Percentiles rank a stretch among this genome's conserved stretches.
Conservation (phyloP, 2,113 vertebrate genomes). For the Platichthys flesus region DNA sequence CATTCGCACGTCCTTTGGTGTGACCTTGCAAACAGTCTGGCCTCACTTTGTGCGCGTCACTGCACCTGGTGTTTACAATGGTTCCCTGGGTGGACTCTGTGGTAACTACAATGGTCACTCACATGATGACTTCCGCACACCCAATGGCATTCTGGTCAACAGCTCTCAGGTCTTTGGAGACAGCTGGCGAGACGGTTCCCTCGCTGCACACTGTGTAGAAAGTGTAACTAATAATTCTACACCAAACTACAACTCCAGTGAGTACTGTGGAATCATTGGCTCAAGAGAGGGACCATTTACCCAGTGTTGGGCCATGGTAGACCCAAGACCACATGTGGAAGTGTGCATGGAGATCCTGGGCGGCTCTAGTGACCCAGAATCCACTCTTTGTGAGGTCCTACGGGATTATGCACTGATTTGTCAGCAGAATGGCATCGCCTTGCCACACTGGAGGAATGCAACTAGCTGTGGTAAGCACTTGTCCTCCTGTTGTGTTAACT, state of each 20-base stretch:
- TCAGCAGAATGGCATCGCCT: conserved; percentile 49
- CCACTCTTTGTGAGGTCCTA: conserved; percentile 51
- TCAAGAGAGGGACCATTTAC: conserved; percentile 57
- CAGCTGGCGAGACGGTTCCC: too few species aligned
- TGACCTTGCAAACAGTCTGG: conserved; percentile 71
- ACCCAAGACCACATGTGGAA: conserved; percentile 18
- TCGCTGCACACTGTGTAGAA: too few species aligned
- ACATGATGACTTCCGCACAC: conserved; percentile 67
- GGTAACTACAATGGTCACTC: conserved; percentile 65
- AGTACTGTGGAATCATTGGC: conserved; percentile 6
- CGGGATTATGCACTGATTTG: conserved; percentile 66
- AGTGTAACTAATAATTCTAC: too few species aligned
- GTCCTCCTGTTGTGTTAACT: fast-evolving
- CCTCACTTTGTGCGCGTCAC: conserved; percentile 63
- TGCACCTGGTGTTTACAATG: conserved; percentile 62
- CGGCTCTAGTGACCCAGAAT: conserved; percentile 7
- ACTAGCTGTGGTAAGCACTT: conserved; percentile 66
- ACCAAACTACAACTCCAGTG: too few species aligned
- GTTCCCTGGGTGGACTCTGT: conserved; percentile 72
- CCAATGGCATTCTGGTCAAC: conserved; percentile 30
- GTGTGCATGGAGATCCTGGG: conserved; percentile 40
- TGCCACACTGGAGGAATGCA: conserved; percentile 72
- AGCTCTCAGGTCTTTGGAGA: too few species aligned
- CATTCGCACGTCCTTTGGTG: conserved; percentile 70
- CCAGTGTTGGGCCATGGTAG: conserved; percentile 35